These are phyloP conservation scores for Pantala flavescens DNA, from an alignment of 1,140 invertebrate species.

Conservation along the genomic window DNA sequence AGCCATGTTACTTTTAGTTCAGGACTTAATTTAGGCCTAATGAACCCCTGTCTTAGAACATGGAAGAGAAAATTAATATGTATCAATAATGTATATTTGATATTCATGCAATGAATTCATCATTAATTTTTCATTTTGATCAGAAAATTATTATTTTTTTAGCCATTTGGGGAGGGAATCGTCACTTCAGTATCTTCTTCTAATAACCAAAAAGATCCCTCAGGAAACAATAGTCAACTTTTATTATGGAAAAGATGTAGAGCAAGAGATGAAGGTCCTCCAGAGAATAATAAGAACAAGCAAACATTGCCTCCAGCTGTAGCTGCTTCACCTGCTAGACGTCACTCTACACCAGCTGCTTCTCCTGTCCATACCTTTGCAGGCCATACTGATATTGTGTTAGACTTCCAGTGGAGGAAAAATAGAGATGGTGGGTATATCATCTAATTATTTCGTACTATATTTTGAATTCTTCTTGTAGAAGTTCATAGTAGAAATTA, in stretches of 20 bases:
- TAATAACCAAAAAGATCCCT: conserved; percentile 55
- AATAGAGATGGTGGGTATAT: conserved; percentile 34
- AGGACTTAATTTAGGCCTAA: too few relatives aligned
- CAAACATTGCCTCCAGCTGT: neutral
- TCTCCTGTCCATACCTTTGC: conserved; percentile 77
- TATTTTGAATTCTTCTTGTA: too few relatives aligned
- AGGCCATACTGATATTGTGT: conserved; percentile 84
- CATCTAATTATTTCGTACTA: too few relatives aligned
- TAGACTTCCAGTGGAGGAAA: conserved; percentile 86
- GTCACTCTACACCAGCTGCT: conserved; percentile 47
- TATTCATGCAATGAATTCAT: too few relatives aligned
- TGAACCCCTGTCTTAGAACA: too few relatives aligned
- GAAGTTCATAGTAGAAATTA: too few relatives aligned
- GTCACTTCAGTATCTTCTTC: conserved; percentile 82
- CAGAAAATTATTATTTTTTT: conserved; percentile 24
- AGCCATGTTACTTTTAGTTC: too few relatives aligned
- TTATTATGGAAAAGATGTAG: conserved; percentile 56
- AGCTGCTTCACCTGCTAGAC: neutral
- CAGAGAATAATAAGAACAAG: neutral
- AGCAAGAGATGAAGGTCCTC: neutral
- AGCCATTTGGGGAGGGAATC: conserved; percentile 86
- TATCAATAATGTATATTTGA: too few relatives aligned
- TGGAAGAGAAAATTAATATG: too few relatives aligned
- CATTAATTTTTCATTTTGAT: too few relatives aligned
- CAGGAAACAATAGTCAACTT: conserved; percentile 47